Evolutionary conservation across 2,113 vertebrate species (phyloP), one percentile per base, ranked within the genome.

Genomic region (Myocastor coypus): DNA sequence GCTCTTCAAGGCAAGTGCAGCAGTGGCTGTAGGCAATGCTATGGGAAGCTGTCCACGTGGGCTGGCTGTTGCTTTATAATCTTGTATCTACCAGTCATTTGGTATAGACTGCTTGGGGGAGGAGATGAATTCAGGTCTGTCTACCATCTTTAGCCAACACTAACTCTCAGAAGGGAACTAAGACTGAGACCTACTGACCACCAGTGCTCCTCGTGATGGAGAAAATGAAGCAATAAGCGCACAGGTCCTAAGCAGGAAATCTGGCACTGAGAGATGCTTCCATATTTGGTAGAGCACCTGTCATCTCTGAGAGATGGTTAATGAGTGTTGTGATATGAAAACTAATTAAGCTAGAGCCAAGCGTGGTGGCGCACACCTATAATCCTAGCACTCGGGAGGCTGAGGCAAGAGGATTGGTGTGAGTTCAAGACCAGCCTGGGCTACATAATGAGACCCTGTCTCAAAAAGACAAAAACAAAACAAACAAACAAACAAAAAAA

Each of bases 261-360:
- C 32, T 28, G 24, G 24, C 57, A 71, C 13, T 24, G 7, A 83
- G 14, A 78, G 32, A 50, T 34, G 30, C 20, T 37, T 55, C 34
- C 5, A 3, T 89, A 42, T 68, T 37, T 85, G 10, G 7, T 66
- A 32, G 4, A 87, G 19, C 26, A 46, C 32, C 75, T 83, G 12
- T 3, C 24, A 66, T 34, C 30, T 64, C 16, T 89, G 14, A 87
- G 32, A 81, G 80, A 85, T 75, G 46, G 77, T 77, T 87, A 71
- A 63, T 20, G 17, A 19, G 10, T 95, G 28, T 40, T 61, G 24
- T 6, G 82, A 37, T 46, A 80, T 46, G 69, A 40, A 89, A 91
- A 91, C 7, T 30, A 59, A 91, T 95, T 73, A 80, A 96, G 63
- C 55, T 55, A 63, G n/a, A n/a, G n/a, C n/a, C n/a, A n/a, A n/a